Base-by-base conservation (phyloP, 2,888 invertebrate species). In the Cosmorhoe ocellata region DNA sequence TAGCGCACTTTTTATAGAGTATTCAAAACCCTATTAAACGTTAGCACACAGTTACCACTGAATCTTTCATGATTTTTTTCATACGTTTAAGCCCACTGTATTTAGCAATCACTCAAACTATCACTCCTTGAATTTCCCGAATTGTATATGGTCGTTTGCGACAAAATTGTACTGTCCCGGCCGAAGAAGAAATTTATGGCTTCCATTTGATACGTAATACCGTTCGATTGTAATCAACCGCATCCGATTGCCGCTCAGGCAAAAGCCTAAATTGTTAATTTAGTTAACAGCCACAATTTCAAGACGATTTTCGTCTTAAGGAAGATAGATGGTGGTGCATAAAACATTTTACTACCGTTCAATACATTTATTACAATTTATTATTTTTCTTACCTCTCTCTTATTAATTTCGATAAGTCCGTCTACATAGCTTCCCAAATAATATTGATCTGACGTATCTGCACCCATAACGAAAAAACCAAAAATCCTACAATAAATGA, bases 191-290 rank as follows among this genome's bases (percentile, higher is more conserved):
- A 24, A 58, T 56, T 60, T 51, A 54, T 54, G 53, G 31, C 30
- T 48, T 37, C 50, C 39, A 54, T 61, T 58, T 37, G 45, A 54
- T 56, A 51, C 51, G 51, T 51, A 57, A 58, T 55, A 45, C 55
- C 53, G 41, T 52, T 56, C 49, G 43, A 53, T 43, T 40, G 51
- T 52, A 59, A 61, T 61, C 46, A 54, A 52, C 57, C 57, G 50
- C 51, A 49, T 56, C 58, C 56, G 52, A 59, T 62, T 56, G 37
- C 56, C 46, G 51, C 51, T 50, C 45, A 48, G 43, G 40, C 51
- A 9, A 18, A 3, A 18, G 28, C 54, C 57, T 56, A 61, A 69
- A 71, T 71, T 69, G 64, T 60, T 66, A 67, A 74, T 74, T 71
- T 64, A 64, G 59, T 61, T 67, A 69, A 69, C 63, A 54, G 63